Base-by-base conservation (phyloP, 2,888 invertebrate genomes). In the Thymelicus lineola region DNA sequence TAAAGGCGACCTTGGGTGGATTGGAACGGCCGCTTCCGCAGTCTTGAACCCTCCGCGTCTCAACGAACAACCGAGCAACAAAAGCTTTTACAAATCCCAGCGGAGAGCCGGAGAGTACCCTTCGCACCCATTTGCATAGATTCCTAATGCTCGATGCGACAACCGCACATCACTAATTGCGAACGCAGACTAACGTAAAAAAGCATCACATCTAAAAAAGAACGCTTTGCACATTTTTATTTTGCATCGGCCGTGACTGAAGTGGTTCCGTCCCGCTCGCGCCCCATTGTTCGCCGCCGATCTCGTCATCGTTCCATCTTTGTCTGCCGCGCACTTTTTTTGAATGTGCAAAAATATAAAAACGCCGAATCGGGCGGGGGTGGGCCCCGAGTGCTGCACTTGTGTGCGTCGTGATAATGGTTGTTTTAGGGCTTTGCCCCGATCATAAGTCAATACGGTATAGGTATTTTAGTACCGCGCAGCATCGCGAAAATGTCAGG, bases 321-420 rank as follows among this genome's bases (percentile, higher is more conserved):
- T 93, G 91, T 93, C 93, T 92, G 86, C 83, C 89, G 84, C 89
- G 83, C 81, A 75, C 86, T 91, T 92, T 93, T 93, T 93, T 92
- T 90, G 82, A 91, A 90, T 90, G 91, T 91, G 91, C 90, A 91
- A 91, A 91, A 93, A 93, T 92, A 92, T 93, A 93, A 92, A 93
- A 93, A 92, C 91, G 86, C 90, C 89, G 89, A 91, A 87, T 87
- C 89, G 89, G 82, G 85, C 76, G 85, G 87, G 88, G 87, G 85
- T 77, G 77, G 86, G 86, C 80, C 82, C 82, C 79, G 76, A 77
- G 75, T 76, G 79, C 78, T 89, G 89, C 86, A 87, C 77, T 85
- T 81, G 90, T 91, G 91, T 91, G 91, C 82, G 88, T 84, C 80
- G 76, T 84, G 86, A 87, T 89, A 89, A 91, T 90, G 87, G 86